Percentiles rank a stretch among this genome's conserved stretches.
Conservation (phyloP, 2,888 invertebrate species). For the Acrobasis consociella region DNA sequence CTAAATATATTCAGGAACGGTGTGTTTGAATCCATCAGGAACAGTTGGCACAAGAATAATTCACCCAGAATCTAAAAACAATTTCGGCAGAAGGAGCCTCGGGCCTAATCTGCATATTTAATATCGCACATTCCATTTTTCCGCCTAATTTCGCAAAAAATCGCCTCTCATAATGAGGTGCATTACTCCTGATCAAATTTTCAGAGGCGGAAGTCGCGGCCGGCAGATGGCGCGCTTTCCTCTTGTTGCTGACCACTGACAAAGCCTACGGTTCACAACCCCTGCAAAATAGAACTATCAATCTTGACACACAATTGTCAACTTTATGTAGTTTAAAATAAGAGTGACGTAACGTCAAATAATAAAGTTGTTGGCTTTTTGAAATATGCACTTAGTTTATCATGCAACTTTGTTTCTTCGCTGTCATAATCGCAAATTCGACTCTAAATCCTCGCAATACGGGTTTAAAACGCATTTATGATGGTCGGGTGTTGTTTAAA, state of each 20-base stretch:
- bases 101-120: conserved; percentile 17
- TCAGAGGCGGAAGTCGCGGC: conserved; percentile 64
- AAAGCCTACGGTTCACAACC: conserved; percentile 63
- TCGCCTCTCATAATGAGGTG: conserved; percentile 58
- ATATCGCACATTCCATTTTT: not conserved
- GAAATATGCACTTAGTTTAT: conserved; percentile 74
- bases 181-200: conserved; percentile 71
- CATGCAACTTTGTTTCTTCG: conserved; percentile 50
- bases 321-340: conserved; percentile 38
- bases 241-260: conserved; percentile 77
- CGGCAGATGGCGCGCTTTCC: conserved; percentile 73
- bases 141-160: conserved; percentile 31
- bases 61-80: conserved; percentile 9
- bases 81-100: not conserved
- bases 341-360: conserved; percentile 27
- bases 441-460: conserved; percentile 43
- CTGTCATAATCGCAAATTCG: conserved; percentile 40
- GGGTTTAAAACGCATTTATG: conserved; percentile 26
- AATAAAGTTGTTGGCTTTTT: conserved; percentile 46
- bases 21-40: not conserved
- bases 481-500: conserved; percentile 42
- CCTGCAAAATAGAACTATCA: conserved; percentile 34
- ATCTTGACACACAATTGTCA: conserved; percentile 29
- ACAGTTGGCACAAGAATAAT: conserved; percentile 5
- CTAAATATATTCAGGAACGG: not conserved